phyloP scores from a whole-genome alignment of 2,888 invertebrate species.

The Drosophila aldrichi region DNA sequence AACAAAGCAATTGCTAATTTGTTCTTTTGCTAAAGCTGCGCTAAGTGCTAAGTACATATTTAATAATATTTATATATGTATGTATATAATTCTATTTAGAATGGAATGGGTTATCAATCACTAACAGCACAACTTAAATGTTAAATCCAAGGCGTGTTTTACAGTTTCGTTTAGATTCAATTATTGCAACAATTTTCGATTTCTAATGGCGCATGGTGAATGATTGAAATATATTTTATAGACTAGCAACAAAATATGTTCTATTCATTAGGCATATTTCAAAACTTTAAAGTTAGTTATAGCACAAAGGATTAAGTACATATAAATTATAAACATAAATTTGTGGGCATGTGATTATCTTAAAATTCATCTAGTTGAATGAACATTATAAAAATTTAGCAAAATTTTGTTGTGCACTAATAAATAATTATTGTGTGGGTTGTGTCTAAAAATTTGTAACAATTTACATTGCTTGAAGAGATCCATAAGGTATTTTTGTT shows the following conservation, averaged over 20 bases:
- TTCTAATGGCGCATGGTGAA: conserved; percentile 63
- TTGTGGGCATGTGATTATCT: conserved; percentile 31
- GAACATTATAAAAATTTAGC: conserved; percentile 30
- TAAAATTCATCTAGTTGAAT: conserved; percentile 32
- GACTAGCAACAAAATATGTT: conserved; percentile 69
- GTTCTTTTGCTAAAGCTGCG: conserved; percentile 68
- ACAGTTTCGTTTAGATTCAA: conserved; percentile 52
- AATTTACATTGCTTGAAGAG: conserved; percentile 69
- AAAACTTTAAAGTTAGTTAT: conserved; percentile 39
- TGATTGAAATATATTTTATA: conserved; percentile 48
- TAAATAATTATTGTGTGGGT: conserved; percentile 25
- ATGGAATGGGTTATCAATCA: conserved; percentile 50
- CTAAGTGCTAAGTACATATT: conserved; percentile 64
- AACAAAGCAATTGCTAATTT: conserved; percentile 78
- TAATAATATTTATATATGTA: conserved; percentile 12
- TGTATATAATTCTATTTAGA: conserved; percentile 24
- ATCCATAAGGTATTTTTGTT: conserved; percentile 56
- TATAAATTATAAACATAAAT: conserved; percentile 25
- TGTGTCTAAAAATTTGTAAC: conserved; percentile 66
- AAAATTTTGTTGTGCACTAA: conserved; percentile 46
- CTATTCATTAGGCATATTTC: conserved; percentile 45
- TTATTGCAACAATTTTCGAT: conserved; percentile 72
- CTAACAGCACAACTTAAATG: conserved; percentile 73
- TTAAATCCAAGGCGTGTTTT: conserved; percentile 58
- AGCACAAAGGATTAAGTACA: conserved; percentile 48